These are phyloP conservation scores for Morpho achilles DNA, from an alignment of 2,888 invertebrate species.

Conservation along the genomic window DNA sequence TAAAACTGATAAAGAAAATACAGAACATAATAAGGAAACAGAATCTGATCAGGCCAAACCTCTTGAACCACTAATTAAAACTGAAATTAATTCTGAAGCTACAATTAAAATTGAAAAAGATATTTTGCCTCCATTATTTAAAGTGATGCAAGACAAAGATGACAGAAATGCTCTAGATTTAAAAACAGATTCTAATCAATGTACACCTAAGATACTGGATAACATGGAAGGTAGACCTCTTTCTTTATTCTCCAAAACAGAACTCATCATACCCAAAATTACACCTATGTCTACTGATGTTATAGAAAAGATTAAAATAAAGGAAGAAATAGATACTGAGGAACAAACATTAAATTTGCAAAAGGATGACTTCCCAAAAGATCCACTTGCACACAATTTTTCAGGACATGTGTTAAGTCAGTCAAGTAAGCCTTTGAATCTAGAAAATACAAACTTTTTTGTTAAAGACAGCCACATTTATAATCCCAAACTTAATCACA, in stretches of 20 bases:
- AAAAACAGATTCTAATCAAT: slow-evolving; percentile 55
- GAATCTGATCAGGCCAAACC: slow-evolving; percentile 55
- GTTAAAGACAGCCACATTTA: slow-evolving; percentile 70
- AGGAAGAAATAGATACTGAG: slow-evolving; percentile 72
- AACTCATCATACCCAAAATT: slow-evolving; percentile 81
- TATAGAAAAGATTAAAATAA: slow-evolving; percentile 72
- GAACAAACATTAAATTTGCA: slow-evolving; percentile 62
- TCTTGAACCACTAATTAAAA: slow-evolving; percentile 55
- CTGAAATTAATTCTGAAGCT: slow-evolving; percentile 49
- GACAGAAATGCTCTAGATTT: slow-evolving; percentile 61
- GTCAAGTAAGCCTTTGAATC: slow-evolving; percentile 63
- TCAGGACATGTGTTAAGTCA: slow-evolving; percentile 57
- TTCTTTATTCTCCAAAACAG: slow-evolving; percentile 75
- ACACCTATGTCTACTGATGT: slow-evolving; percentile 74
- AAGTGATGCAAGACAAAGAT: slow-evolving; percentile 55
- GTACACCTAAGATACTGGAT: slow-evolving; percentile 46
- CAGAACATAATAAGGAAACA: slow-evolving; percentile 59
- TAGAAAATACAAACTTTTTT: slow-evolving; percentile 71
- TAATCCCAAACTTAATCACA: slow-evolving; percentile 64
- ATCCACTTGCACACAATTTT: slow-evolving; percentile 68
- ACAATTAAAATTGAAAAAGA: slow-evolving; percentile 64
- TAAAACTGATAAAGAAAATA: slow-evolving; percentile 64
- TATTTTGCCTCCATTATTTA: slow-evolving; percentile 50
- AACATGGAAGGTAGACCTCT: slow-evolving; percentile 51
- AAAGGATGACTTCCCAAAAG: slow-evolving; percentile 69